Conservation (phyloP, 2,888 invertebrate genomes). For the Tanaodytes sp. region DNA sequence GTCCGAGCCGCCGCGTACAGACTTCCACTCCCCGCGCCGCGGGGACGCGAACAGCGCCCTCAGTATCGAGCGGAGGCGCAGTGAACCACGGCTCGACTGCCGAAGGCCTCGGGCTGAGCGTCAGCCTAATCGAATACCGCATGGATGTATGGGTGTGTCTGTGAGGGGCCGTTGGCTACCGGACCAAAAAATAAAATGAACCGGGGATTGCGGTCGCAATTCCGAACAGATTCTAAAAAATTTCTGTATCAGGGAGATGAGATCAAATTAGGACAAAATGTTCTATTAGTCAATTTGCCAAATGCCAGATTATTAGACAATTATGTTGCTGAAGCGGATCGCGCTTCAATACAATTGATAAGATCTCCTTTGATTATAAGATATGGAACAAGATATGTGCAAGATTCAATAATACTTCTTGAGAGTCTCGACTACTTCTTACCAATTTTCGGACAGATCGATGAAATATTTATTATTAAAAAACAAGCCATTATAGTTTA, state of each 20-base stretch:
- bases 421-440: conserved; percentile 17
- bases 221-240: conserved; percentile 19
- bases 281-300: conserved; percentile 25
- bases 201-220: no score
- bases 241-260: conserved; percentile 25
- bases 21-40: no score
- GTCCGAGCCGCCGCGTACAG: no score
- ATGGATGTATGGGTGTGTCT: no score
- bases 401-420: conserved; percentile 19
- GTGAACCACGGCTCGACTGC: no score
- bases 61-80: no score
- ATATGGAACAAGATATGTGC: conserved; percentile 22
- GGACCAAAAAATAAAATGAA: no score
- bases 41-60: no score
- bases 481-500: conserved; percentile 4
- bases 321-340: conserved; percentile 21
- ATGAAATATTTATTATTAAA: conserved; percentile 19
- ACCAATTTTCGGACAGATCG: conserved; percentile 21
- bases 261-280: conserved; percentile 18
- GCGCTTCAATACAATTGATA: conserved; percentile 14
- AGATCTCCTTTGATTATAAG: conserved; percentile 29
- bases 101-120: no score
- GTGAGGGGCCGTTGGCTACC: no score
- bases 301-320: conserved; percentile 27
- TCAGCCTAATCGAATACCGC: no score